A percentile compares a stretch with the other conserved stretches of the same genome.
phyloP scores from a whole-genome alignment of 2,888 invertebrate genomes.

The Drosophila barbarae region DNA sequence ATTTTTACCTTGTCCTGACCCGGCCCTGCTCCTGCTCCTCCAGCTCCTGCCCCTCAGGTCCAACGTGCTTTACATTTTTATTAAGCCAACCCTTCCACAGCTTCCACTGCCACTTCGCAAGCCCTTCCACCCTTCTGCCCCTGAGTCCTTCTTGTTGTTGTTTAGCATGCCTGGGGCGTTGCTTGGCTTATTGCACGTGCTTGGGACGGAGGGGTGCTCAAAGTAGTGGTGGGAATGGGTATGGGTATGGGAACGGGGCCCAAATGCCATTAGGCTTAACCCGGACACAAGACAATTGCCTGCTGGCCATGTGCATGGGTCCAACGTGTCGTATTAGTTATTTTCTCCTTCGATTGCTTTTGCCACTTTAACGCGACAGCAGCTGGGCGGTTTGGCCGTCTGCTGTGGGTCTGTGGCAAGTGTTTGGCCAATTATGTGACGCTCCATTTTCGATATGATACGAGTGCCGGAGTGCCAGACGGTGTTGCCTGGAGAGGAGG shows the following conservation, averaged over 20 bases:
- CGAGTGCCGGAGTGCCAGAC: constrained; percentile 1
- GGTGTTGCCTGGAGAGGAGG: background rate
- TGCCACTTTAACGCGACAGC: constrained; percentile 75
- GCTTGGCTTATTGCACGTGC: constrained; percentile 74
- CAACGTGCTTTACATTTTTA: constrained; percentile 78
- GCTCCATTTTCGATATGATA: constrained; percentile 69
- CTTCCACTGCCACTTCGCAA: constrained; percentile 2
- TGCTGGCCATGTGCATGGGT: constrained; percentile 56
- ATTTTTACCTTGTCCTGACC: constrained; percentile 61
- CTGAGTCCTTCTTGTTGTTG: constrained; percentile 36
- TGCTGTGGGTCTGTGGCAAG: constrained; percentile 48
- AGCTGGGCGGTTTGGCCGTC: constrained; percentile 25
- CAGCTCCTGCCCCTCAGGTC: constrained; percentile 8
- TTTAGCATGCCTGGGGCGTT: constrained; percentile 74
- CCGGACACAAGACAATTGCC: constrained; percentile 58
- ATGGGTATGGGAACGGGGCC: constrained; percentile 24
- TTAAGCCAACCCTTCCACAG: constrained; percentile 73
- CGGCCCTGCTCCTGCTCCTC: background rate
- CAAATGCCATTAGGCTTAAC: constrained; percentile 71
- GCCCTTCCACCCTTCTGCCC: background rate
- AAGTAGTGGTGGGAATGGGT: background rate
- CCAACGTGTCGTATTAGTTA: constrained; percentile 74
- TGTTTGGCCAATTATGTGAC: constrained; percentile 72
- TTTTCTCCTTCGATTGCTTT: constrained; percentile 76
- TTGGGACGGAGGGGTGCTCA: constrained; percentile 36